phyloP scores from a whole-genome alignment of 35 echinoderm and acorn worm genomes.

The Ptychodera flava region DNA sequence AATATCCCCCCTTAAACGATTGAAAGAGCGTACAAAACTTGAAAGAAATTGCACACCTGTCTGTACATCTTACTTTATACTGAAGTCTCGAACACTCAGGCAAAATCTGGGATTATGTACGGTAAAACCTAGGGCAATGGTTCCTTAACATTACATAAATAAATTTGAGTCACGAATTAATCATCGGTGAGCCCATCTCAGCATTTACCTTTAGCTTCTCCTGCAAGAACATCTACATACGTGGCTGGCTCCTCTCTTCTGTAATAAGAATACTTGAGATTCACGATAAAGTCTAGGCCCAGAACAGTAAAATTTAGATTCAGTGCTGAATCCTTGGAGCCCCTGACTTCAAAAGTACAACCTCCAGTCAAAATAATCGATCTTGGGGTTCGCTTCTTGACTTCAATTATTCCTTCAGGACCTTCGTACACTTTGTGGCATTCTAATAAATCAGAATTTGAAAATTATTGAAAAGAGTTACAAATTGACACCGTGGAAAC shows the following conservation, averaged over 20 bases:
- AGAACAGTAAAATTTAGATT: background rate
- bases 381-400: background rate
- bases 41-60: too few relatives aligned
- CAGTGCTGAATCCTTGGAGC: background rate
- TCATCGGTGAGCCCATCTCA: too few relatives aligned
- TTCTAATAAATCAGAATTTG: background rate
- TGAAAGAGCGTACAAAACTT: too few relatives aligned
- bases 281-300: background rate
- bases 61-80: too few relatives aligned
- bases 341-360: background rate
- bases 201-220: background rate
- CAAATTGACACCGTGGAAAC: too few relatives aligned
- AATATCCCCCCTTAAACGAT: too few relatives aligned
- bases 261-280: background rate
- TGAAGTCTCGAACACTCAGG: too few relatives aligned
- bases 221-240: background rate
- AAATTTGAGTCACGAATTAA: too few relatives aligned
- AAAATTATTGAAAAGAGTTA: too few relatives aligned
- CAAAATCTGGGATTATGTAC: too few relatives aligned
- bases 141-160: too few relatives aligned
- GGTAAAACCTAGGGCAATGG: too few relatives aligned
- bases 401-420: background rate
- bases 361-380: background rate
- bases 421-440: background rate
- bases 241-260: background rate